Conservation (phyloP, 2,113 vertebrate species). For the Shinisaurus crocodilurus region DNA sequence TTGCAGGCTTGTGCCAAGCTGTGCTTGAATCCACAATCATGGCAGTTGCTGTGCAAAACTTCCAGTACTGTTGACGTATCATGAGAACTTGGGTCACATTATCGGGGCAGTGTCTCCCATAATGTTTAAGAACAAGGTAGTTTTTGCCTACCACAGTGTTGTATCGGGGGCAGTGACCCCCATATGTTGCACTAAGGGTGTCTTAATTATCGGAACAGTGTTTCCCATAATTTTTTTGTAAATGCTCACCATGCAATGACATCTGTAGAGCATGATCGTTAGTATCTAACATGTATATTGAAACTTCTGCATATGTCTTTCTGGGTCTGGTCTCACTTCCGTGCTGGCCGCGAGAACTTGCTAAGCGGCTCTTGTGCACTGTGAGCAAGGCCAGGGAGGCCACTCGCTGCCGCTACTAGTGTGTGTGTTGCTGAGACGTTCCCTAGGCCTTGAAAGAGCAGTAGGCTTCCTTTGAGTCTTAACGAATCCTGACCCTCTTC, state of each 20-base stretch:
- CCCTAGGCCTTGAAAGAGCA: neutral
- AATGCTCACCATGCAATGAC: conserved; percentile 75
- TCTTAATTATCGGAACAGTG: conserved; percentile 98
- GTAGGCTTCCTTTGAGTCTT: no score
- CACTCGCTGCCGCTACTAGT: neutral
- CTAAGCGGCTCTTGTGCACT: neutral
- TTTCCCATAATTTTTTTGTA: conserved; percentile 94
- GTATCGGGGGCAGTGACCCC: conserved; percentile 99
- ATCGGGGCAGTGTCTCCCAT: conserved; percentile 99
- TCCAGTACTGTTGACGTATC: conserved; percentile 82
- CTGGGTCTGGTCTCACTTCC: conserved; percentile 68
- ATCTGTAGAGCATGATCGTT: conserved; percentile 81
- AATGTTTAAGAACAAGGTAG: conserved; percentile 96
- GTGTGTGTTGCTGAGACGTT: neutral
- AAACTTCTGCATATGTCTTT: conserved; percentile 67
- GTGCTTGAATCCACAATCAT: conserved; percentile 16
- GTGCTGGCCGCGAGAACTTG: conserved; percentile 55
- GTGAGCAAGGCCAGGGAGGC: neutral
- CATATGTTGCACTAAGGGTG: conserved; percentile 99
- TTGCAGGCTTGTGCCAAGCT: conserved; percentile 12
- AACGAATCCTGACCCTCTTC: no score
- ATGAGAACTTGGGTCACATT: conserved; percentile 83
- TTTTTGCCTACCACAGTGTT: conserved; percentile 99
- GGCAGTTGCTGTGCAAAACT: conserved; percentile 75
- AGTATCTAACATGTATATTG: conserved; percentile 83